Evolutionary conservation across 92 coral and sea anemone genomes (phyloP), one percentile per base, ranked within the genome.

Genomic region (Parazoanthus swiftii): DNA sequence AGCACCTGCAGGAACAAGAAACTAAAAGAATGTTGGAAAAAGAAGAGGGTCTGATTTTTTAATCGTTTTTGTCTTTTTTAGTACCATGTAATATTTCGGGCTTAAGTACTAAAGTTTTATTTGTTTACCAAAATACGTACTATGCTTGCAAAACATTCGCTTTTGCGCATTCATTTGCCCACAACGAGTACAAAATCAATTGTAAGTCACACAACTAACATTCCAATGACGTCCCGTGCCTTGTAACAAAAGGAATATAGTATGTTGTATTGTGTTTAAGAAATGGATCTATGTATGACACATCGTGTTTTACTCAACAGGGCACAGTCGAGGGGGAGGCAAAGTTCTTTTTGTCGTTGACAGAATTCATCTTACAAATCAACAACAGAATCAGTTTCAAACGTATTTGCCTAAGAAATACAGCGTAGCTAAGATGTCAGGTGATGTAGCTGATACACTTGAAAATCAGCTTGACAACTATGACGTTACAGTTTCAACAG

Each of bases 271-370:
- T 6, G 51, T 51, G 14, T 51, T 51, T 63, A 63, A 63, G 33
- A 29, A 29, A 29, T 63, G 9, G 15, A 63, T 20, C 25, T 63
- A 63, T 8, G 9, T 51, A 25, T 4, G 68, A 63, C 70, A 4
- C 25, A 20, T 14, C 33, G 80, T 20, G 48, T 37, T 16, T 37
- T 9, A 6, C 33, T 66, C 74, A 82, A 23, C 79, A 84, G 87
- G 37, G 3, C 35, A 58, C 82, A 35, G 21, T 42, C 9, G 74
- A 59, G 85, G 85, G 2, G 77, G 50, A 76, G 91, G 91, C 1
- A 92, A 88, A 84, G 93, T 97, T 25, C 88, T 93, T n/a, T 97
- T 97, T 63, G 90, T 97, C 15, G 99, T 97, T n/a, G 94, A 97
- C 90, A 94, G 95, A 51, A 95, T 97, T 21, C 94, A 93, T 81